Percentiles rank a stretch among this genome's conserved stretches.
phyloP scores from a whole-genome alignment of 2,113 vertebrate genomes.

The Corythornis madagascariensis region DNA sequence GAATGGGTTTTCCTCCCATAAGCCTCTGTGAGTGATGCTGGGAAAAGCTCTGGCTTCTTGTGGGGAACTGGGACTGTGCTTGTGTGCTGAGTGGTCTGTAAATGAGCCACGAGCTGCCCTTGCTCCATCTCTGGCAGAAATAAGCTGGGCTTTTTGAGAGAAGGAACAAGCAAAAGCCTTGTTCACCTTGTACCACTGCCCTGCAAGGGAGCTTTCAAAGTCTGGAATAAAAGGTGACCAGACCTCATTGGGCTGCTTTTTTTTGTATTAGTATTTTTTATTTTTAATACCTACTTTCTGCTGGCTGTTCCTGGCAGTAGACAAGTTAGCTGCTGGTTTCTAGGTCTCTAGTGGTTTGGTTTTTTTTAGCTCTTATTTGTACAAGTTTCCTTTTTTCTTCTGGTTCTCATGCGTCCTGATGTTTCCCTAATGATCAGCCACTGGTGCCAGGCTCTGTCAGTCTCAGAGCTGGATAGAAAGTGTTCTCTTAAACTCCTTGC shows the following conservation, averaged over 20 bases:
- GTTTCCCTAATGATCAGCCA: background rate
- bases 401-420: background rate
- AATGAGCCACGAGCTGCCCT: accelerated
- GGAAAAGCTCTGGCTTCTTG: background rate
- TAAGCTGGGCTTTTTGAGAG: background rate
- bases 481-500: background rate
- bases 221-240: conserved; percentile 5
- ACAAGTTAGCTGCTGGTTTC: background rate
- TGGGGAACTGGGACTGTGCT: background rate
- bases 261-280: background rate
- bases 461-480: background rate
- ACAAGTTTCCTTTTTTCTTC: background rate
- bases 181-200: background rate
- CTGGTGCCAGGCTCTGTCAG: background rate
- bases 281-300: background rate
- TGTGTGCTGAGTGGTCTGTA: accelerated
- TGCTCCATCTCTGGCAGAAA: background rate
- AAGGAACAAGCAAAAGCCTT: background rate
- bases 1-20: background rate
- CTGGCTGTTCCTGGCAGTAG: background rate
- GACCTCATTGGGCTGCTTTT: background rate
- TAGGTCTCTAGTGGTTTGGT: background rate
- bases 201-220: background rate
- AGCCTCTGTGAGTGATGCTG: background rate
- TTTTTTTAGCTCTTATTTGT: conserved; percentile 3